phyloP scores from a whole-genome alignment of 2,888 invertebrate species.

The Anoplius nigerrimus region DNA sequence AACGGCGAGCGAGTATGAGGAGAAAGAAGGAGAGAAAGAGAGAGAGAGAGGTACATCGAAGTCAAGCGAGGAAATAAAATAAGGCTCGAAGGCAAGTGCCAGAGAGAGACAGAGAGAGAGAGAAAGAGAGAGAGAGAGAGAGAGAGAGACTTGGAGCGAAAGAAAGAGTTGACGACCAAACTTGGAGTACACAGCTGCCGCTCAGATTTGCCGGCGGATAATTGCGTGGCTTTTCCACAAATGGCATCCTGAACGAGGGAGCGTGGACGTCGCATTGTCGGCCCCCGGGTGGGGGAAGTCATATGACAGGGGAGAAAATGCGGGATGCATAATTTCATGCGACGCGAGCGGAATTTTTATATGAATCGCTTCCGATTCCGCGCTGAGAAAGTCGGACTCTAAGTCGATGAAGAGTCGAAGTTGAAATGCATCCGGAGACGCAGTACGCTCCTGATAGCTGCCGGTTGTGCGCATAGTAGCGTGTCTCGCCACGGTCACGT shows the following conservation, averaged over 20 bases:
- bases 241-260: conserved; percentile 53
- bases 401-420: no score
- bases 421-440: conserved; percentile 28
- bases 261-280: conserved; percentile 40
- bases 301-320: conserved; percentile 42
- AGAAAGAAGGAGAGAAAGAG: conserved; percentile 13
- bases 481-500: no score
- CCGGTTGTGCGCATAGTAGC: conserved; percentile 50
- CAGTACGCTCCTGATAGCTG: no score
- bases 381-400: not conserved
- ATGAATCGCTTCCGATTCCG: no score
- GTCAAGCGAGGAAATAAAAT: no score
- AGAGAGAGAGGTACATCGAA: conserved; percentile 20
- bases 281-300: conserved; percentile 8
- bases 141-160: conserved; percentile 23
- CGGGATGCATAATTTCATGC: conserved; percentile 57
- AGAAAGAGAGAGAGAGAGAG: conserved; percentile 24
- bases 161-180: conserved; percentile 56
- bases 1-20: not conserved
- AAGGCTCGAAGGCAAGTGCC: no score
- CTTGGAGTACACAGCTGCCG: conserved; percentile 70
- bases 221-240: conserved; percentile 73
- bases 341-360: conserved; percentile 60
- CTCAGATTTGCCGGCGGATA: conserved; percentile 72
- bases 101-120: conserved; percentile 1